These are phyloP conservation scores for Meiosimyza decipiens DNA, from an alignment of 2,888 invertebrate species.

Conservation along the genomic window DNA sequence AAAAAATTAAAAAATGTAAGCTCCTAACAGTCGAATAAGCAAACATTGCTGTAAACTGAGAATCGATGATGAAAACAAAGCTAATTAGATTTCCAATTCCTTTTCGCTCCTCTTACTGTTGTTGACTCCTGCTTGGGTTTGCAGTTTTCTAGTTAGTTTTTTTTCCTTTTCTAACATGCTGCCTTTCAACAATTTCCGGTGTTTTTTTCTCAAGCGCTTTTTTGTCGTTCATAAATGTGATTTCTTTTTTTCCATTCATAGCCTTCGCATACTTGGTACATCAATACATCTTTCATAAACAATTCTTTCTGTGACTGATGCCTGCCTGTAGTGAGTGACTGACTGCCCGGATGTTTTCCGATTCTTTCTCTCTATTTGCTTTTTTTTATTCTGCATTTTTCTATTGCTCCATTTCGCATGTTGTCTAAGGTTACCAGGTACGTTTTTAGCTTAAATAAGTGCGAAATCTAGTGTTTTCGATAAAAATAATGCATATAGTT, in stretches of 20 bases:
- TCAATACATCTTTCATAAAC: constrained; percentile 34
- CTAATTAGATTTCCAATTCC: constrained; percentile 27
- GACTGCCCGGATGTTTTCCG: not conserved
- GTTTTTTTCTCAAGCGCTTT: not conserved
- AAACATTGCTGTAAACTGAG: too few species aligned
- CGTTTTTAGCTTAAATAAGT: not conserved
- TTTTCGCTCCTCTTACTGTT: not conserved
- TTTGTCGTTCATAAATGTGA: too few species aligned
- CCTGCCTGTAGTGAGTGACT: not conserved
- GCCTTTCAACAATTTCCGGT: constrained; percentile 4
- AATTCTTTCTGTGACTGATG: constrained; percentile 32
- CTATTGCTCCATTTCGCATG: constrained; percentile 1
- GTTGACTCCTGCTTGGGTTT: too few species aligned
- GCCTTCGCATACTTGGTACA: not conserved
- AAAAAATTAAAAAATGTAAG: too few species aligned
- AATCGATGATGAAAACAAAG: not conserved
- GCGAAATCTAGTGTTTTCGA: too few species aligned
- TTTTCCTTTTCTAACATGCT: not conserved
- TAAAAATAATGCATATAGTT: too few species aligned
- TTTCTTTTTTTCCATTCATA: too few species aligned
- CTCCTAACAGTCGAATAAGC: too few species aligned
- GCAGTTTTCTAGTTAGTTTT: not conserved
- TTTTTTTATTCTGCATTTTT: not conserved
- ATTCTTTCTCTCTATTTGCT: not conserved
- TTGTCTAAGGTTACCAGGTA: not conserved